phyloP scores from a whole-genome alignment of 2,797 vertebrate species.

The Onychomys torridus region DNA sequence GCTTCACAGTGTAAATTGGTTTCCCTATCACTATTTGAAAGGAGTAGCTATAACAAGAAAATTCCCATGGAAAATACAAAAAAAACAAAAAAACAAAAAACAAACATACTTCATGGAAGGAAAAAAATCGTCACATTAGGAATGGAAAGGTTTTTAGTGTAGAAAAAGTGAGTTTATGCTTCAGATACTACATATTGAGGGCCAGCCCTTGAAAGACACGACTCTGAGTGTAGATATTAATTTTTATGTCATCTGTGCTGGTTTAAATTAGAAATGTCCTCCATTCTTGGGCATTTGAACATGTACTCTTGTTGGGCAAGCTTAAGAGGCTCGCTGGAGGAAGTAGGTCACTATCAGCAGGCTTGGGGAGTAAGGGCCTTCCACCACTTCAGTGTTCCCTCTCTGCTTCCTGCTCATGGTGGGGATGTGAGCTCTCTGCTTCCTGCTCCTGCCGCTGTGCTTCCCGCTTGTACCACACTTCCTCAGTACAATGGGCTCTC shows the following conservation, averaged over 20 bases:
- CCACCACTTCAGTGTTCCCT: background rate
- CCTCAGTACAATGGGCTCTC: background rate
- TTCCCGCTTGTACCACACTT: background rate
- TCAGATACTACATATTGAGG: constrained; percentile 62
- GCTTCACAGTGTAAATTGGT: background rate
- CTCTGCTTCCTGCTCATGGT: background rate
- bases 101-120: constrained; percentile 7
- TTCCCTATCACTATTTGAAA: background rate
- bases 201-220: constrained; percentile 63
- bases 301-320: background rate
- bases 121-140: constrained; percentile 37
- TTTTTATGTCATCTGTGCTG: background rate
- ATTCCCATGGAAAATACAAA: background rate
- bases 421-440: no score
- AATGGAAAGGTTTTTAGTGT: constrained; percentile 31
- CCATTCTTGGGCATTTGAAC: background rate
- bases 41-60: constrained; percentile 15
- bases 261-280: background rate
- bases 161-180: constrained; percentile 68
- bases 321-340: background rate
- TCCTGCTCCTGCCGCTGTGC: background rate
- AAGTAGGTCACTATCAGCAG: background rate
- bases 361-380: background rate
- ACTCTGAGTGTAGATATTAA: constrained; percentile 72
- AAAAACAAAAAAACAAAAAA: background rate